These are phyloP conservation scores for Pseudomugil gertrudae DNA, from an alignment of 2,797 vertebrate species.

Conservation along the genomic window DNA sequence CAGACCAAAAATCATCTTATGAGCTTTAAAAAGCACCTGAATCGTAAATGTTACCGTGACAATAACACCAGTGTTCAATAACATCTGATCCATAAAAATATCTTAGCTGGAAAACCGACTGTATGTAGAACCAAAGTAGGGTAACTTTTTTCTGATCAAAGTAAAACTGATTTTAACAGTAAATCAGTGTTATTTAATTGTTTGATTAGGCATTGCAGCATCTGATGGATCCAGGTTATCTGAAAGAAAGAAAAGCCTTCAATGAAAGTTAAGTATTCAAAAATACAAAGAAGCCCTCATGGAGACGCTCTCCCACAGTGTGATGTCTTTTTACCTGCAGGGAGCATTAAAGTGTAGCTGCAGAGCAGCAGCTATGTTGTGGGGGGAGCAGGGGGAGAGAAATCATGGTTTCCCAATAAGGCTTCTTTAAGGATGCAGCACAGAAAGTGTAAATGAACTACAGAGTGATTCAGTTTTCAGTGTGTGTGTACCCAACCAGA, in stretches of 20 bases:
- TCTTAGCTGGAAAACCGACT: background rate
- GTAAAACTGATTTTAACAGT: background rate
- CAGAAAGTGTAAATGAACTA: background rate
- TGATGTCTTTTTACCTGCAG: constrained; percentile 17
- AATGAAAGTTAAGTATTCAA: constrained; percentile 2
- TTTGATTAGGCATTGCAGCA: background rate
- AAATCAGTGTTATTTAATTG: background rate
- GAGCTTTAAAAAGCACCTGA: background rate
- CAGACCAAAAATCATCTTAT: constrained; percentile 21
- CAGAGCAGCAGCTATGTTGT: too few species aligned
- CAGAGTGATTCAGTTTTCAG: background rate
- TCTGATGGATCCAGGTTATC: constrained; percentile 6
- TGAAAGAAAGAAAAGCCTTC: background rate
- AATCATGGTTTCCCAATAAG: too few species aligned
- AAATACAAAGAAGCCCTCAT: too few species aligned
- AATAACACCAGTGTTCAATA: background rate
- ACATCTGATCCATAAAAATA: background rate
- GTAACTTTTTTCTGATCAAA: constrained; percentile 8
- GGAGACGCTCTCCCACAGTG: background rate
- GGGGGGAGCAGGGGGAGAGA: too few species aligned
- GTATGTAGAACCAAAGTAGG: background rate
- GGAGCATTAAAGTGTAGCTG: background rate
- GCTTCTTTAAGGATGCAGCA: background rate
- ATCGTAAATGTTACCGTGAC: background rate
- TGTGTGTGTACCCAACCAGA: too few species aligned